Evolutionary conservation across 2,888 invertebrate species (phyloP), one percentile per base, ranked within the genome.

Genomic region (Morpho achilles): DNA sequence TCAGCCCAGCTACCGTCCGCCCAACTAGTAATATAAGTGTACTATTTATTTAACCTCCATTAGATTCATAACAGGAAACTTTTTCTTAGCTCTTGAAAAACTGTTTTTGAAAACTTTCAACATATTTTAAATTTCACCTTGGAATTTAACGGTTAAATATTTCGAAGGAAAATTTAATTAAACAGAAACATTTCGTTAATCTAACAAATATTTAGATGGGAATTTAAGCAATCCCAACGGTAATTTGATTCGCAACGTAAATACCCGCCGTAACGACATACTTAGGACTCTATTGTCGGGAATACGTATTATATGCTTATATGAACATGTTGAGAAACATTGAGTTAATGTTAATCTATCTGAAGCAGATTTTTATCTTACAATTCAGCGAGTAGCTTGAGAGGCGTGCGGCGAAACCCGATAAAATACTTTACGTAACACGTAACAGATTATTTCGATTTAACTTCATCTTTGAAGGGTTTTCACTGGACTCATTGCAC

Each of bases 191-290:
- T 54, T 54, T 41, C 16, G 46, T 53, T 53, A 41, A 53, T 53
- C 42, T 32, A 43, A 10, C 54, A 43, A 54, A 54, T 54, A 54
- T 54, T 54, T 48, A 54, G 32, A 48, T 54, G 42, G 42, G 40
- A 54, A 54, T 48, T 54, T 48, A 54, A 54, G 54, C 54, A 48
- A 54, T 54, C n/a, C 42, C 53, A 54, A 41, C 54, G 47, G 47
- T 42, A 23, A 48, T 54, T 42, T 41, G 54, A 54, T 54, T 54
- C 23, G 47, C 42, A 42, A 42, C 41, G 54, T 54, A 54, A 48
- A 54, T 54, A 48, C 48, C 7, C 41, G 42, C 41, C 47, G 46
- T 53, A 9, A 10, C 42, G 54, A 54, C 42, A 42, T 32, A 10
- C 41, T 43, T 53, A 7, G 23, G n/a, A 8, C n/a, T 48, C 48